Evolutionary conservation across 2,113 vertebrate genomes (phyloP).

Genomic region (Nesogale talazaci): DNA sequence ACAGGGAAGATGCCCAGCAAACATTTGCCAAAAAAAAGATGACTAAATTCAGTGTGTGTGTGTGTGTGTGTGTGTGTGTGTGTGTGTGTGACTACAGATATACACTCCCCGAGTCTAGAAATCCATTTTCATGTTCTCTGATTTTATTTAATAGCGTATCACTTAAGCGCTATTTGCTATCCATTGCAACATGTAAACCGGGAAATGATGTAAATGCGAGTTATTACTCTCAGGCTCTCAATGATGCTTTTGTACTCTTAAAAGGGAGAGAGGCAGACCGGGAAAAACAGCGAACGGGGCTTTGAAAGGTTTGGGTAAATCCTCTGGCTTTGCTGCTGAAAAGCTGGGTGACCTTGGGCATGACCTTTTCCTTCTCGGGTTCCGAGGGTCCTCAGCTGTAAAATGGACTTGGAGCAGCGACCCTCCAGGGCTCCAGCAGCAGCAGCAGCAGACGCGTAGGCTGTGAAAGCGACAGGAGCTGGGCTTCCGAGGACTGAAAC

Average conservation of each 20-base stretch:
- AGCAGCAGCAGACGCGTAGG: slow-evolving; percentile 52
- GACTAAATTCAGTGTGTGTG: background rate
- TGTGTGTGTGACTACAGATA: background rate
- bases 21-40: background rate
- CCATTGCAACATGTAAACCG: slow-evolving; percentile 43
- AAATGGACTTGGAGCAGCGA: slow-evolving; percentile 57
- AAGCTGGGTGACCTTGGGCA: slow-evolving; percentile 49
- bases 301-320: background rate
- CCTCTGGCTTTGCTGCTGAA: background rate
- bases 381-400: slow-evolving; percentile 65
- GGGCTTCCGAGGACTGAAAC: slow-evolving; percentile 36
- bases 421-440: slow-evolving; percentile 55
- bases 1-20: background rate
- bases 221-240: slow-evolving; percentile 37
- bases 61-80: slow-evolving; percentile 47
- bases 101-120: background rate
- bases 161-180: slow-evolving; percentile 54
- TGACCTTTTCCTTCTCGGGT: slow-evolving; percentile 46
- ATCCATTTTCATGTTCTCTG: slow-evolving; percentile 56
- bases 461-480: slow-evolving; percentile 40
- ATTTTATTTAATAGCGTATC: slow-evolving; percentile 63
- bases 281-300: background rate
- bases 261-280: background rate
- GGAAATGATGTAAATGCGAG: slow-evolving; percentile 35
- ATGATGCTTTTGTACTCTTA: background rate